Base-by-base conservation (phyloP, 2,888 invertebrate species). In the Drosophila incognita region DNA sequence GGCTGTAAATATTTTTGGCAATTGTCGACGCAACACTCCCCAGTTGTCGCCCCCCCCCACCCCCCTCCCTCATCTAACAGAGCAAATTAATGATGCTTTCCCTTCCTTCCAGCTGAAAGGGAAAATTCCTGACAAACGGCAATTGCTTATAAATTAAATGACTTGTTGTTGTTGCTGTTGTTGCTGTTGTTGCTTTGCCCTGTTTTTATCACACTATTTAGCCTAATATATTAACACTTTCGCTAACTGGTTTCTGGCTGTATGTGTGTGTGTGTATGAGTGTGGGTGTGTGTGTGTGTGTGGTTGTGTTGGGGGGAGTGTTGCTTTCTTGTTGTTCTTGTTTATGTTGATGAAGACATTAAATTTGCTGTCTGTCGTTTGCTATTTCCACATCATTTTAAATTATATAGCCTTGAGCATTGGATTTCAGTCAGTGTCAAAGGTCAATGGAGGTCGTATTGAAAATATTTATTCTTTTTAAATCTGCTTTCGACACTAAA, bases 1-100 rank as follows among this genome's bases (percentile, higher is more conserved):
- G 82, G 72, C 87, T 90, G 89, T 90, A 86, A 87, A 87, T 87
- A 87, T 87, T 90, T 87, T 87, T 79, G 87, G 90, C 87, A 87
- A 87, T 90, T 88, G 87, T 76, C 83, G 82, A 74, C 69, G 68
- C 58, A 60, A 31, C 63, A 29, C 40, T 31, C 67, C 51, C 8
- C 24, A 38, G 46, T 35, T 29, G n/a, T 35, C 31, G 13, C 58
- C 13, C 21, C 40, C 40, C 33, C 27, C n/a, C n/a, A 21, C 21
- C 1, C 24, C 24, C n/a, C n/a, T n/a, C n/a, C n/a, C 24, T 35
- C 68, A 57, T 10, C 69, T 60, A 60, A 51, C 58, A 64, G 73
- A 70, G 80, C 82, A 90, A 87, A 90, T 87, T 87, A 87, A 87
- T 87, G 87, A 87, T 86, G 87, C 82, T 77, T 76, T 82, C 77